Evolutionary conservation across 2,113 vertebrate species (phyloP).

Genomic region (Trematomus loennbergii): DNA sequence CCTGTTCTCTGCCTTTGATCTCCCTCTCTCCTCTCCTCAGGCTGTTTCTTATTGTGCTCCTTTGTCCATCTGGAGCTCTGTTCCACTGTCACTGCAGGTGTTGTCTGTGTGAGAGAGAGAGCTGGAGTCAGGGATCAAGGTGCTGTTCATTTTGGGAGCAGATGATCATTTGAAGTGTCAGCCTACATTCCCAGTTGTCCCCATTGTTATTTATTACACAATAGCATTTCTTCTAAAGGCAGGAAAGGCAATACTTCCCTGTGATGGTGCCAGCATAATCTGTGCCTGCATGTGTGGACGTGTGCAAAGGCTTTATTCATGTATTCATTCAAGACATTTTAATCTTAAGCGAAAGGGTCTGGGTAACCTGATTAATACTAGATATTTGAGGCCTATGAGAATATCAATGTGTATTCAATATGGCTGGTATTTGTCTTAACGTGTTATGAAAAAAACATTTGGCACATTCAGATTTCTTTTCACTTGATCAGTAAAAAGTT

Average conservation of each 20-base stretch:
- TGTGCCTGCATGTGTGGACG: conserved; percentile 14
- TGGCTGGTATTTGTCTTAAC: not conserved
- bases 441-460: not conserved
- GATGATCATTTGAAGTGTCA: conserved; percentile 37
- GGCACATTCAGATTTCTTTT: not conserved
- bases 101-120: not conserved
- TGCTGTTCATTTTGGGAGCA: conserved; percentile 41
- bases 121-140: conserved; percentile 41
- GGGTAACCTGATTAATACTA: not conserved
- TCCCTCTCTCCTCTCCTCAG: conserved; percentile 41
- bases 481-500: no score
- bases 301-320: not conserved
- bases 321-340: not conserved
- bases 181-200: conserved; percentile 34
- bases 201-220: conserved; percentile 42
- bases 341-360: not conserved
- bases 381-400: not conserved
- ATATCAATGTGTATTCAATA: not conserved
- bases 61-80: conserved; percentile 62
- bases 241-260: conserved; percentile 32
- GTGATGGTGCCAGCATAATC: conserved; percentile 1
- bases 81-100: conserved; percentile 30
- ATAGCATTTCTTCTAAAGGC: conserved; percentile 21
- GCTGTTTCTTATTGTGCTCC: conserved; percentile 54
- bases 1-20: conserved; percentile 65